Percentiles rank a stretch among this genome's conserved stretches.
phyloP scores from a whole-genome alignment of 2,888 invertebrate genomes.

The Tenthredo mesomela region DNA sequence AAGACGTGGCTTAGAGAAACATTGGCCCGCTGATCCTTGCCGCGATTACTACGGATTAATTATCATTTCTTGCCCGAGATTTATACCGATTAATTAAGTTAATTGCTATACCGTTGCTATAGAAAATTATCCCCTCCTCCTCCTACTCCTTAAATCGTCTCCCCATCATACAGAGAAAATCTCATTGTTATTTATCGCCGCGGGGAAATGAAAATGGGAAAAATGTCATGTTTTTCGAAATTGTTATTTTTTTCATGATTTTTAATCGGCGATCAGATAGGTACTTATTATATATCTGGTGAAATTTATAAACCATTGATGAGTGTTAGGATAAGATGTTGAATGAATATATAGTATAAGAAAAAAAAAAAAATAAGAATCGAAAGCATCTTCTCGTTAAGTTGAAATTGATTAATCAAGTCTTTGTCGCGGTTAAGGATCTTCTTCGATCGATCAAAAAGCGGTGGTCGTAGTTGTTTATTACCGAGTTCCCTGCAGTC shows the following conservation, averaged over 20 bases:
- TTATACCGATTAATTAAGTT: slow-evolving; percentile 51
- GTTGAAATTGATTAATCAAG: slow-evolving; percentile 19
- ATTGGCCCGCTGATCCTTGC: slow-evolving; percentile 49
- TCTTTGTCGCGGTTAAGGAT: background rate
- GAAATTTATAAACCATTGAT: background rate
- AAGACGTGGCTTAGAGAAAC: slow-evolving; percentile 48
- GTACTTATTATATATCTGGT: no score
- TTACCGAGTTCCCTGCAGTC: background rate
- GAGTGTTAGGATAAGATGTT: background rate
- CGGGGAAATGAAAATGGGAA: no score
- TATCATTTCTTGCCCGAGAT: slow-evolving; percentile 43
- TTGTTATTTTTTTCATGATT: no score
- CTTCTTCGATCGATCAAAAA: slow-evolving; percentile 27
- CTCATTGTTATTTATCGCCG: no score
- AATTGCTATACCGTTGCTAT: slow-evolving; percentile 12
- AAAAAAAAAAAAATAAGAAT: background rate
- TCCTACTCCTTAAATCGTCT: no score
- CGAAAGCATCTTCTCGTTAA: background rate
- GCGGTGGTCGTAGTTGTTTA: slow-evolving; percentile 18
- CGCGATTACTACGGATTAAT: slow-evolving; percentile 49
- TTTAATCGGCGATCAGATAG: no score
- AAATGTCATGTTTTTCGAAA: no score
- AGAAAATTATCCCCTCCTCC: slow-evolving; percentile 25
- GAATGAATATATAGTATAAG: background rate
- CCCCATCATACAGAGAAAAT: background rate